phyloP scores from a whole-genome alignment of 2,888 invertebrate species.

The Scaptomyza flava region DNA sequence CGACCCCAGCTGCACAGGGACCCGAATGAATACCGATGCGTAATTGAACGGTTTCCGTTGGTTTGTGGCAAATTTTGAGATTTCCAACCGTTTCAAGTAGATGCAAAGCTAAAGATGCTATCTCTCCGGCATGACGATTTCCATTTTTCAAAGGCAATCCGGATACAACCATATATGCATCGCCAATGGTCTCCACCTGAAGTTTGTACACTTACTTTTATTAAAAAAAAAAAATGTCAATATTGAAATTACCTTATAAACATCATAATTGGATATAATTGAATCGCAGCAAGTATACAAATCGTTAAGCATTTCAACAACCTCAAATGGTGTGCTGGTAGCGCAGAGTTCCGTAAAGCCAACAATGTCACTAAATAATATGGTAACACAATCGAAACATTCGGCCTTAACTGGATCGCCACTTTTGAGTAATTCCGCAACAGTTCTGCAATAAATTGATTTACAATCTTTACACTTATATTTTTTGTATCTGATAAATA shows the following conservation, averaged over 20 bases:
- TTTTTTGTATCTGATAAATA: too few species aligned
- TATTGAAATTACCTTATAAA: conserved; percentile 89
- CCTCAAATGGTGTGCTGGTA: conserved; percentile 91
- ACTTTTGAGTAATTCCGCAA: conserved; percentile 91
- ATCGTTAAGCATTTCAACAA: conserved; percentile 94
- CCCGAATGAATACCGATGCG: conserved; percentile 90
- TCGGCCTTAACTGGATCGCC: conserved; percentile 93
- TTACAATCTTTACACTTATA: background rate
- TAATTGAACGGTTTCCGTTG: conserved; percentile 88
- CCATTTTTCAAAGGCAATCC: conserved; percentile 91
- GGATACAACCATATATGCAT: conserved; percentile 93
- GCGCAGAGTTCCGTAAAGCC: conserved; percentile 93
- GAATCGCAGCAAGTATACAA: conserved; percentile 95
- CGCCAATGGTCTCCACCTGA: conserved; percentile 91
- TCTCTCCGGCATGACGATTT: conserved; percentile 90
- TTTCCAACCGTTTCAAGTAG: conserved; percentile 89
- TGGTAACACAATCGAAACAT: conserved; percentile 92
- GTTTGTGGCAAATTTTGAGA: conserved; percentile 89
- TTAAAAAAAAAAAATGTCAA: background rate
- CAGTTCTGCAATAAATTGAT: conserved; percentile 86
- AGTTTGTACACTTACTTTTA: background rate
- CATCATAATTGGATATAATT: conserved; percentile 94
- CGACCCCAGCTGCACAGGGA: conserved; percentile 92
- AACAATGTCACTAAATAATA: conserved; percentile 94
- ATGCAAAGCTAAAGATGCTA: conserved; percentile 91